Conservation (phyloP, 2,888 invertebrate species). For the Cerastoderma edule region DNA sequence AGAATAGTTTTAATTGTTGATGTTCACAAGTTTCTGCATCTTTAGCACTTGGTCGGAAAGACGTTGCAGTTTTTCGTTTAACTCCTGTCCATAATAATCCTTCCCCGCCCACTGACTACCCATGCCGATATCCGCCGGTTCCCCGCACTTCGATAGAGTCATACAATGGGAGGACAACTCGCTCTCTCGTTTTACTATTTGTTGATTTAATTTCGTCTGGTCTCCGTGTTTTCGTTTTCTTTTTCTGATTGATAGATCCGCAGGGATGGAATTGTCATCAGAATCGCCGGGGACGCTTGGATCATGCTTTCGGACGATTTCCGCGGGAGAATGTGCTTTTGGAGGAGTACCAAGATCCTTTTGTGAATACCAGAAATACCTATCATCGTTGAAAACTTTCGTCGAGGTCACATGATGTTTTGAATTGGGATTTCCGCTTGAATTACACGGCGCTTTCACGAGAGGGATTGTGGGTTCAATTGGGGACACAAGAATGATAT, state of each 20-base stretch:
- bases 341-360: slow-evolving; percentile 3
- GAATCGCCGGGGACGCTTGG: not conserved
- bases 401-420: no score
- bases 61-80: slow-evolving; percentile 55
- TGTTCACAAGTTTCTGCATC: slow-evolving; percentile 52
- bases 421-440: no score
- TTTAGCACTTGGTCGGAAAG: slow-evolving; percentile 62
- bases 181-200: no score
- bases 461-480: not conserved
- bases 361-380: slow-evolving; percentile 3
- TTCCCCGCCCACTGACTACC: no score
- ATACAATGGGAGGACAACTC: no score
- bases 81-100: slow-evolving; percentile 48
- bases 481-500: not conserved
- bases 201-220: no score
- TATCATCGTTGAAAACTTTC: not conserved
- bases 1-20: no score
- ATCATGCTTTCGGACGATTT: not conserved
- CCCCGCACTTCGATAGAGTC: no score
- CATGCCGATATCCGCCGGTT: no score
- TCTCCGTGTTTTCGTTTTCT: not conserved
- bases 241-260: slow-evolving; percentile 22
- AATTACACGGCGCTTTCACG: slow-evolving; percentile 21
- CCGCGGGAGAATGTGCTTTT: slow-evolving; percentile 6
- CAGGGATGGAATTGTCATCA: not conserved